Conservation (phyloP, 23 tunicate genomes). For the Clavelina lepadiformis region DNA sequence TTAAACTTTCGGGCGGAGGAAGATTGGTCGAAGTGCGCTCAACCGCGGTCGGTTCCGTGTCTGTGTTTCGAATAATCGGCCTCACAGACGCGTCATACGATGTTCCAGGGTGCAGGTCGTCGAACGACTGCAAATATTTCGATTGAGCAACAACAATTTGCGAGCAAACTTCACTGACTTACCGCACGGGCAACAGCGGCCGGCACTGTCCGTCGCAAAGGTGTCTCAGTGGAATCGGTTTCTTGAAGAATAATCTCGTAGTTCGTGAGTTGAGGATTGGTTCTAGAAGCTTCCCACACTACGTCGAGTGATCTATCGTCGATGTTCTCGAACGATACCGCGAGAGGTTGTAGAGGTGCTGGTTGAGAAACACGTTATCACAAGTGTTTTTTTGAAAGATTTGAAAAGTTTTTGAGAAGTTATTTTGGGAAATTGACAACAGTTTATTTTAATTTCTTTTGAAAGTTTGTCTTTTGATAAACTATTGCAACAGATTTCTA, state of each 20-base stretch:
- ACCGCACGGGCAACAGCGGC: conserved; percentile 9
- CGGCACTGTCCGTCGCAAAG: conserved; percentile 1
- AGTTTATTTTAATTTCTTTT: too few relatives aligned
- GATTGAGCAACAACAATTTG: not conserved
- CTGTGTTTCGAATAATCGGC: conserved; percentile 10
- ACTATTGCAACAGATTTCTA: too few relatives aligned
- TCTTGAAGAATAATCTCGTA: conserved; percentile 17
- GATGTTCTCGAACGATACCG: conserved; percentile 20
- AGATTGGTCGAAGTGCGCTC: conserved; percentile 16
- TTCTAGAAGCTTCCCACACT: conserved; percentile 25
- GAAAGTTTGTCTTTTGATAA: too few relatives aligned
- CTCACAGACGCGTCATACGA: conserved; percentile 28
- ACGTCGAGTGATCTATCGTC: conserved; percentile 21
- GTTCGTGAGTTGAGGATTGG: conserved; percentile 10
- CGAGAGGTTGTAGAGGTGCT: not conserved
- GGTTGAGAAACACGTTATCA: too few relatives aligned
- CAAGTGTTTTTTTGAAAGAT: too few relatives aligned
- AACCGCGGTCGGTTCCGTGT: not conserved
- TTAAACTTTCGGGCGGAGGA: conserved; percentile 18
- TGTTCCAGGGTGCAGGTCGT: conserved; percentile 31
- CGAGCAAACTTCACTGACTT: not conserved
- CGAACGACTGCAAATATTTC: not conserved
- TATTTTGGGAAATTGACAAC: too few relatives aligned
- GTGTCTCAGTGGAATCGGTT: conserved; percentile 11
- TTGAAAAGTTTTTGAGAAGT: too few relatives aligned